Evolutionary conservation across 2,888 invertebrate species (phyloP).

Genomic region (Criorhina ranunculi): DNA sequence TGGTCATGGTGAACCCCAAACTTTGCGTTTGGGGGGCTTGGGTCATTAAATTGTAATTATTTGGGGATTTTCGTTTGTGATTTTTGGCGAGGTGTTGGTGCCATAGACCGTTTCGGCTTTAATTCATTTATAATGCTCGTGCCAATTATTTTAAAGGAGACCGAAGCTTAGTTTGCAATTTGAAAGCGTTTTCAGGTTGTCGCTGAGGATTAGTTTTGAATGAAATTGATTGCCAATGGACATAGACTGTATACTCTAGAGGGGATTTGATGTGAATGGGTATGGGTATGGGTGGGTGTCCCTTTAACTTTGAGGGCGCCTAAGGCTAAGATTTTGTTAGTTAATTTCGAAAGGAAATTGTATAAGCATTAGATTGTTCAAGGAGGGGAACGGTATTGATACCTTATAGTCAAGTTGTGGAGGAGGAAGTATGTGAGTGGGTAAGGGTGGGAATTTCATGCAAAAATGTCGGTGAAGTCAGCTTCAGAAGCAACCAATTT

Average conservation of each 20-base stretch:
- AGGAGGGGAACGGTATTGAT: too few relatives aligned
- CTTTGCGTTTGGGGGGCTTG: slow-evolving; percentile 18
- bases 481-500: too few relatives aligned
- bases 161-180: slow-evolving; percentile 66
- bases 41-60: slow-evolving; percentile 73
- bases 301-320: too few relatives aligned
- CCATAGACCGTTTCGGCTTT: slow-evolving; percentile 51
- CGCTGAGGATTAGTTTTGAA: slow-evolving; percentile 66
- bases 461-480: too few relatives aligned
- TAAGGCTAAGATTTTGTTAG: too few relatives aligned
- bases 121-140: slow-evolving; percentile 67
- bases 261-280: too few relatives aligned
- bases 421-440: too few relatives aligned
- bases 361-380: too few relatives aligned
- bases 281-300: too few relatives aligned
- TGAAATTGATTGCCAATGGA: slow-evolving; percentile 63
- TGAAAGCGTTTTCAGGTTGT: slow-evolving; percentile 51
- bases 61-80: slow-evolving; percentile 64
- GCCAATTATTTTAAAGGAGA: slow-evolving; percentile 68
- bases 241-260: neutral
- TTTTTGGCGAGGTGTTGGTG: slow-evolving; percentile 65
- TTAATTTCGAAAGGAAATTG: too few relatives aligned
- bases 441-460: too few relatives aligned
- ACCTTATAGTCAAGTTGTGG: too few relatives aligned
- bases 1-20: slow-evolving; percentile 12